Percentiles rank a stretch among this genome's conserved stretches.
These are phyloP conservation scores for Nestor notabilis DNA, from an alignment of 2,113 vertebrate genomes.

Conservation along the genomic window DNA sequence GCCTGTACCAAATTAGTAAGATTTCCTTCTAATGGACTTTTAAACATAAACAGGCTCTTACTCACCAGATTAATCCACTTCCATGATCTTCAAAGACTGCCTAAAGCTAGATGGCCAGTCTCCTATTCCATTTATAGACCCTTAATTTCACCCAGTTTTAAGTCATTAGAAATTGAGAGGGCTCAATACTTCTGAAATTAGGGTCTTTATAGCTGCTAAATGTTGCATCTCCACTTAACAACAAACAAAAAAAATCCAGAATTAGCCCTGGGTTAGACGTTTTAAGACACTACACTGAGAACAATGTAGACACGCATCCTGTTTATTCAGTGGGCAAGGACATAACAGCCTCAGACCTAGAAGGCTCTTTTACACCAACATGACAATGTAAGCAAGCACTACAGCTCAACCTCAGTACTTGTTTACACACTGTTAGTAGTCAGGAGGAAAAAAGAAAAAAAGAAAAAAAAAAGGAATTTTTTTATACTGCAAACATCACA, in stretches of 20 bases:
- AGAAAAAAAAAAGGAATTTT: neutral
- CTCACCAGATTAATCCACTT: conserved; percentile 21
- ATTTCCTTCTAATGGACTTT: neutral
- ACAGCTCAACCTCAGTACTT: neutral
- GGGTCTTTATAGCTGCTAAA: neutral
- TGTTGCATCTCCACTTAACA: neutral
- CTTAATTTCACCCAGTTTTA: conserved; percentile 4
- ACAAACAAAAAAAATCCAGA: neutral
- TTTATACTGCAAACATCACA: neutral
- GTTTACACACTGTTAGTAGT: neutral
- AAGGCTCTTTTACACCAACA: neutral
- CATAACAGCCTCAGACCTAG: neutral
- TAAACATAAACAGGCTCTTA: neutral
- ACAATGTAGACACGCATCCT: conserved; percentile 43
- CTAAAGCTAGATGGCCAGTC: neutral
- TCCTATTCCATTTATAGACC: neutral
- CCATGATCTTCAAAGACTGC: neutral
- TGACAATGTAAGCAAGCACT: neutral
- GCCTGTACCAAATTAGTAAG: neutral
- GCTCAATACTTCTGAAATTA: neutral
- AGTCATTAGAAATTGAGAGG: neutral
- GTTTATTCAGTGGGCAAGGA: conserved; percentile 35
- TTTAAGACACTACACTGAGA: conserved; percentile 8
- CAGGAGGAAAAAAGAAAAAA: neutral
- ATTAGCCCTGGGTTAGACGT: neutral